Conservation (phyloP, 2,888 invertebrate genomes). For the Amblyjoppa proteus region DNA sequence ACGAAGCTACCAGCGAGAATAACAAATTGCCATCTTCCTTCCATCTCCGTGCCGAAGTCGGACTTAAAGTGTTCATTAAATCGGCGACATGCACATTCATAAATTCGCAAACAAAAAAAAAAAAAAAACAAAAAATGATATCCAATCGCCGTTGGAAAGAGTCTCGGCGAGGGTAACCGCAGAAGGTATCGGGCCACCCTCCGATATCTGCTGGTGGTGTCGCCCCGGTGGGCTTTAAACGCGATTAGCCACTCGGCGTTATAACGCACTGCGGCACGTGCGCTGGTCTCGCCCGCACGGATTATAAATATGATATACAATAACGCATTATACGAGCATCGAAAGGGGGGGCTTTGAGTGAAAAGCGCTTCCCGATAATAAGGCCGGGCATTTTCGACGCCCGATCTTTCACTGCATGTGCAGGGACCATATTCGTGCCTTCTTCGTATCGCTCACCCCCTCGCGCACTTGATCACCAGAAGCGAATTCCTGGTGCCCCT, state of each 20-base stretch:
- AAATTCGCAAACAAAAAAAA: conserved; percentile 33
- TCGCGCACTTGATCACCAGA: conserved; percentile 37
- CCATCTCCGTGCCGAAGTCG: too few species aligned
- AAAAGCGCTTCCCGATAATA: conserved; percentile 59
- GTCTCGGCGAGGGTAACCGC: conserved; percentile 15
- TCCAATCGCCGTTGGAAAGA: conserved; percentile 78
- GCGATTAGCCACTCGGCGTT: conserved; percentile 77
- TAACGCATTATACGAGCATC: conserved; percentile 26
- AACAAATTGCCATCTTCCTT: too few species aligned
- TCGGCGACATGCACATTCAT: too few species aligned
- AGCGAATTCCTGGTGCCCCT: conserved; percentile 55
- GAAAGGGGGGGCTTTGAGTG: background rate
- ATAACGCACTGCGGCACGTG: conserved; percentile 81
- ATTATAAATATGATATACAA: conserved; percentile 84
- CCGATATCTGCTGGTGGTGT: conserved; percentile 37
- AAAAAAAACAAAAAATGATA: conserved; percentile 59
- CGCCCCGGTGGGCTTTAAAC: conserved; percentile 76
- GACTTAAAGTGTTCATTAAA: too few species aligned
- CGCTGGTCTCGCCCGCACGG: conserved; percentile 81
- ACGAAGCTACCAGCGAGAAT: too few species aligned
- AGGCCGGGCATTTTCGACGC: conserved; percentile 53
- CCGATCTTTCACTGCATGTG: conserved; percentile 41
- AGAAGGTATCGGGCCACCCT: conserved; percentile 15
- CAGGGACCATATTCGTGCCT: conserved; percentile 61
- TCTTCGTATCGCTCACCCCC: conserved; percentile 14